Evolutionary conservation across 2,888 invertebrate species (phyloP), one percentile per base, ranked within the genome.

Genomic region (Cynaeus angustus): DNA sequence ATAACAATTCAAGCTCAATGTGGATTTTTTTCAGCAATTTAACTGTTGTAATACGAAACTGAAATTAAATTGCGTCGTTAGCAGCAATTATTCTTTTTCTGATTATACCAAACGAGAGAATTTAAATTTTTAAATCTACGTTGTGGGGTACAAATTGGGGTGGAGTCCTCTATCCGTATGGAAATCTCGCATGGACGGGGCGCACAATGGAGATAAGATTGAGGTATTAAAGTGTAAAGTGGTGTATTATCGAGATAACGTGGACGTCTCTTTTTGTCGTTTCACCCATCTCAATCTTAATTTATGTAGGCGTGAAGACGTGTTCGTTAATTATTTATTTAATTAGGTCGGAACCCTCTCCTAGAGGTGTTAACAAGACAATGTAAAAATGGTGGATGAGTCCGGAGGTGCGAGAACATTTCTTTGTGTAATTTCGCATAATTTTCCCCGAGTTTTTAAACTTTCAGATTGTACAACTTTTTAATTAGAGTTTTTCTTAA

Each of bases 131-230:
- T 5, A 7, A n/a, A 12, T 33, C 10, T 2, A 41, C 7, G 13
- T 41, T 13, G 41, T 53, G 68, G 68, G 46, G 48, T 61, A 68
- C 68, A 68, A 68, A 68, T 62, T 68, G 68, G 62, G 37, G 52
- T 52, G 28, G 62, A 45, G 41, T 43, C 56, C 58, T 50, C 59
- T 16, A 43, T 59, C 48, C 66, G 58, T 66, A 66, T 61, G 67
- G 61, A 67, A 61, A 67, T 59, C 33, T 38, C 28, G 30, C 52
- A 50, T 46, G 37, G 43, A 26, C 50, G 8, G 8, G 28, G 12
- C 30, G 33, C 14, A 43, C 46, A 16, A 50, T 50, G 21, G 43
- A 43, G 46, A 55, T 66, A 66, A 65, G 65, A 65, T 43, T 28
- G 28, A 21, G 58, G 45, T 33, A 45, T 65, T 65, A 65, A 45